Base-by-base conservation (phyloP, 2,797 vertebrate genomes). In the Valencia hispanica region DNA sequence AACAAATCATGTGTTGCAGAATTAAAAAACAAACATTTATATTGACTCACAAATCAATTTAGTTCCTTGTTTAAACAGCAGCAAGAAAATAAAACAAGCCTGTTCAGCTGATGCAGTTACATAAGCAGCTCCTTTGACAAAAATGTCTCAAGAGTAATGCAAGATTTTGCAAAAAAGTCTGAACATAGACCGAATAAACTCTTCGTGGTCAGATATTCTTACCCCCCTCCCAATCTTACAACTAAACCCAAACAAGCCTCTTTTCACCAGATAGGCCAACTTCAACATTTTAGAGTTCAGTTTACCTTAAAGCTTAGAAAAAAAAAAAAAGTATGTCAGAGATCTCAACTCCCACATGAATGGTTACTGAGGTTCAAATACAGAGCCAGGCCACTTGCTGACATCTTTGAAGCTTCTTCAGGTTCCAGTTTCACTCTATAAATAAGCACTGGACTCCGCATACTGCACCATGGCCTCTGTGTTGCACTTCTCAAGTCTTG, bases 381-480 rank as follows among this genome's bases (percentile, higher is more conserved):
- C 79, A 85, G 83, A 83, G 82, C 81, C 68, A 73, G 72, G 70
- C 63, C 70, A 72, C 88, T 90, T 84, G 88, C 84, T 89, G 87
- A 89, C 90, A 90, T 91, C 82, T 91, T 82, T 91, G 79, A 85
- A 76, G 85, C 91, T 91, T 92, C 89, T 91, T 89, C 79, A 89
- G 93, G 89, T 92, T 94, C 89, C 81, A 87, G 91, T 93, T 95
- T 93, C 93, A 92, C 68, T 90, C 93, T 94, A 95, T 91, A 93
- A 95, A 95, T 95, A 95, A 84, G 89, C 84, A 80, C 88, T 80
- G 57, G 84, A 91, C 88, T 86, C 75, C 73, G 84, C 73, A 36
- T 77, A 69, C 86, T 81, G 72, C 72, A 81, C 78, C 55, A 32
- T 61, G 78, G 55, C 79, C 77, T 88, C 75, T 17, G 73, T 78